A percentile compares a stretch with the other conserved stretches of the same genome.
These are phyloP conservation scores for Gadopsis marmoratus DNA, from an alignment of 2,797 vertebrate genomes.

Conservation along the genomic window DNA sequence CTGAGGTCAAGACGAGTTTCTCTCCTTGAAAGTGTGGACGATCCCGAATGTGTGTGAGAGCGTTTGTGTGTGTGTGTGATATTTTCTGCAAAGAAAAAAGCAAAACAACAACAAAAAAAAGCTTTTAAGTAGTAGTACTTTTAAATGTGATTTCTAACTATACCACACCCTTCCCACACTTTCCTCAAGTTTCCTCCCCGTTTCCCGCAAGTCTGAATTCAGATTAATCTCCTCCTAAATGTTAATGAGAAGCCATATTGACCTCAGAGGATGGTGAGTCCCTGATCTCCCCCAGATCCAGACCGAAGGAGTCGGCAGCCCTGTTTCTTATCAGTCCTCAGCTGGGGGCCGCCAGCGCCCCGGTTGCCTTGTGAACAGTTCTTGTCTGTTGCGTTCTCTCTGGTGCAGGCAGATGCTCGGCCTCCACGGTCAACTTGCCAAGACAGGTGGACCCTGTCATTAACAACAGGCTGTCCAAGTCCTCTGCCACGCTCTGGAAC, in stretches of 20 bases:
- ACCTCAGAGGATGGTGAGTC: constrained; percentile 41
- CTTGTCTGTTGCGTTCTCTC: constrained; percentile 87
- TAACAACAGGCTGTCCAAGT: constrained; percentile 99
- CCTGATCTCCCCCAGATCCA: constrained; percentile 29
- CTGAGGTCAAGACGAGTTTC: constrained; percentile 52
- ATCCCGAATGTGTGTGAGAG: constrained; percentile 37
- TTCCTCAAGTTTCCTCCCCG: constrained; percentile 57
- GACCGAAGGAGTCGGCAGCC: constrained; percentile 23
- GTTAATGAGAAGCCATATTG: constrained; percentile 27
- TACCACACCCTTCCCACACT: constrained; percentile 51
- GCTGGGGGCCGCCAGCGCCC: constrained; percentile 31
- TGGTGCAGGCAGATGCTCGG: constrained; percentile 98
- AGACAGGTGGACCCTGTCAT: constrained; percentile 98
- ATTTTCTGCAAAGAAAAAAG: neutral
- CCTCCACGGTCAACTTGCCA: constrained; percentile 98
- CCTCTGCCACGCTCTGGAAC: constrained; percentile 99
- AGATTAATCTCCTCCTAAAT: constrained; percentile 33
- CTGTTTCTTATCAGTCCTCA: constrained; percentile 19
- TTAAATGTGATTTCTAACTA: constrained; percentile 38
- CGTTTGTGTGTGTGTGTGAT: constrained; percentile 17
- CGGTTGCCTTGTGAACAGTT: constrained; percentile 78
- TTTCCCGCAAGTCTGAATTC: constrained; percentile 16
- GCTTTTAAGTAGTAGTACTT: neutral
- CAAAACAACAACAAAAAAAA: neutral
- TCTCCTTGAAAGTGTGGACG: constrained; percentile 43